phyloP scores from a whole-genome alignment of 2,113 vertebrate genomes.

The Zosterops hypoxanthus region DNA sequence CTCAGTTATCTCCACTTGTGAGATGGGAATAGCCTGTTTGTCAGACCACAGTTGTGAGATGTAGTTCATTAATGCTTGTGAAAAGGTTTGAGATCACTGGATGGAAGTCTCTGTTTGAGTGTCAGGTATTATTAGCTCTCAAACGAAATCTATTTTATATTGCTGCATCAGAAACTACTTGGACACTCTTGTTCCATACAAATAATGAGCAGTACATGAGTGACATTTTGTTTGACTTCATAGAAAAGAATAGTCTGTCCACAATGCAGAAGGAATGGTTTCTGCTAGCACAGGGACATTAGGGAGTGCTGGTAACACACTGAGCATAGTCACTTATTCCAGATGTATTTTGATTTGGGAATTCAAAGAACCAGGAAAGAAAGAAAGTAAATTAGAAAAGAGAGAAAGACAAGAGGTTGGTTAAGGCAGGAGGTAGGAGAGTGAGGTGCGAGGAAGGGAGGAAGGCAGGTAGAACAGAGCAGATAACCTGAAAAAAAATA shows the following conservation, averaged over 20 bases:
- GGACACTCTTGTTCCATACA: not conserved
- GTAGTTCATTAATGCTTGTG: slow-evolving; percentile 47
- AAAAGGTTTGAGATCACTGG: slow-evolving; percentile 13
- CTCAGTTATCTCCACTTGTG: slow-evolving; percentile 41
- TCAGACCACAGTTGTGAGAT: slow-evolving; percentile 12
- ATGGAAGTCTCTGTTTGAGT: slow-evolving; percentile 19
- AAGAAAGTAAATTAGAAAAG: not conserved
- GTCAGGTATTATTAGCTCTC: slow-evolving; percentile 41
- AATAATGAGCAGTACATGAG: not conserved
- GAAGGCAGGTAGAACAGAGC: not conserved
- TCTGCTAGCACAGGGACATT: not conserved
- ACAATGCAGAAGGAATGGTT: not conserved
- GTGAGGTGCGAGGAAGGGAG: not conserved
- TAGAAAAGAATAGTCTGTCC: not conserved
- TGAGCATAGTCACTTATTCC: not conserved
- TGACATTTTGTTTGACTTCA: slow-evolving; percentile 13
- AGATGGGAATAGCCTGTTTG: slow-evolving; percentile 47
- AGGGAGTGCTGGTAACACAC: not conserved
- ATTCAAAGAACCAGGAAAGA: not conserved
- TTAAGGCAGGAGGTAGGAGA: not conserved
- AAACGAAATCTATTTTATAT: slow-evolving; percentile 13
- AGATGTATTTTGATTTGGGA: not conserved
- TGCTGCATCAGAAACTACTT: slow-evolving; percentile 20
- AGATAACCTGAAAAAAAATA: not conserved
- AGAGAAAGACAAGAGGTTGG: not conserved